phyloP scores from a whole-genome alignment of 37 sponge, comb jelly and placozoan genomes.

The Haliclona indistincta region DNA sequence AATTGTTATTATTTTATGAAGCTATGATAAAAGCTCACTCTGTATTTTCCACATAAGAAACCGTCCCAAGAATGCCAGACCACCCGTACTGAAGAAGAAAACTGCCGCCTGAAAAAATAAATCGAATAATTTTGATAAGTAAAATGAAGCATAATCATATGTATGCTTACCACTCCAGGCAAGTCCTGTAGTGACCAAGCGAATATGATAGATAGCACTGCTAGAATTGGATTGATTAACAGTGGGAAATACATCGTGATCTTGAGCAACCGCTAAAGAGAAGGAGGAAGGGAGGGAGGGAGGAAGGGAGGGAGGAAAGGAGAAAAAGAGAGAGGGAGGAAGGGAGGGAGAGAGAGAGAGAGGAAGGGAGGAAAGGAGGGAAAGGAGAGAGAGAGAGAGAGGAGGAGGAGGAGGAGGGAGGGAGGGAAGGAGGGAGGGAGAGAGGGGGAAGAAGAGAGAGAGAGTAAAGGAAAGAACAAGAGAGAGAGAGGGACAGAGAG shows the following conservation, averaged over 20 bases:
- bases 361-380: neutral
- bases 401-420: neutral
- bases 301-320: neutral
- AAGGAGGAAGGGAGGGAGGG: neutral
- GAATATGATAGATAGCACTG: slow-evolving; percentile 36
- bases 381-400: neutral
- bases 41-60: neutral
- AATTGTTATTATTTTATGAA: too few relatives aligned
- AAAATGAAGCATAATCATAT: neutral
- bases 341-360: neutral
- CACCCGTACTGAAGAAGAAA: slow-evolving; percentile 25
- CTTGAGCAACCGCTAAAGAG: slow-evolving; percentile 23
- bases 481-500: too few relatives aligned
- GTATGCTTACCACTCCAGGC: neutral
- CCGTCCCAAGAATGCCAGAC: neutral
- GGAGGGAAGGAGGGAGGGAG: neutral
- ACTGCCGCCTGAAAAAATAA: neutral
- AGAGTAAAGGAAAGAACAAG: too few relatives aligned
- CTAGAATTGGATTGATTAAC: slow-evolving; percentile 32
- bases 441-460: neutral
- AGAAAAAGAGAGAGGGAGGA: neutral
- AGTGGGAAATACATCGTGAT: slow-evolving; percentile 23
- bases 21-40: slow-evolving; percentile 30
- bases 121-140: too few relatives aligned
- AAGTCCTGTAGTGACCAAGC: neutral